A percentile compares a stretch with the other conserved stretches of the same genome.
Conservation (phyloP, 2,888 invertebrate species). For the Podabrus alpinus region DNA sequence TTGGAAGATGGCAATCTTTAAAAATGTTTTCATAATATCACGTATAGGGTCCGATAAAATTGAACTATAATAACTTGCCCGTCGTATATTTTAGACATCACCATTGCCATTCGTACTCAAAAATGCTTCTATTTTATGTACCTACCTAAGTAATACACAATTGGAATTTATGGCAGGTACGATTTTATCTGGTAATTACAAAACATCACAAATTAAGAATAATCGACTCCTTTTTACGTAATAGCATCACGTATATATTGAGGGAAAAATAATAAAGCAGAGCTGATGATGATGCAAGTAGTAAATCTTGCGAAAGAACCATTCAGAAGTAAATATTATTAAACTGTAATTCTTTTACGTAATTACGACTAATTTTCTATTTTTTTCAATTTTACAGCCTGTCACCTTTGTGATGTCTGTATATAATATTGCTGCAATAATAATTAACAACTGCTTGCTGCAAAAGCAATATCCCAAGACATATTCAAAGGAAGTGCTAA, state of each 20-base stretch:
- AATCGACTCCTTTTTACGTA: neutral
- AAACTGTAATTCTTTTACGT: neutral
- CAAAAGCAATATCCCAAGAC: neutral
- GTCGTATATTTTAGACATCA: slow-evolving; percentile 46
- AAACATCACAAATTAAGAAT: neutral
- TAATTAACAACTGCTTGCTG: neutral
- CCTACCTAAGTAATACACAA: neutral
- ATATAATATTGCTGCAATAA: neutral
- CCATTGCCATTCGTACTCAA: slow-evolving; percentile 37
- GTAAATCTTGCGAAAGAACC: neutral
- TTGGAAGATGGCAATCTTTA: slow-evolving; percentile 40
- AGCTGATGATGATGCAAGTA: neutral
- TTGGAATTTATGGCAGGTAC: neutral
- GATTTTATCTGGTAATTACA: neutral
- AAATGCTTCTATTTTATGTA: slow-evolving; percentile 14
- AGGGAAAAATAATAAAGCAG: neutral
- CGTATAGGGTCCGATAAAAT: slow-evolving; percentile 45
- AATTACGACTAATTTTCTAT: neutral
- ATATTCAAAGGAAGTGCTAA: neutral
- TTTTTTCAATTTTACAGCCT: neutral
- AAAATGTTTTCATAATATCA: slow-evolving; percentile 46
- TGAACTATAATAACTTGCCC: slow-evolving; percentile 50
- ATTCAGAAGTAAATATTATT: neutral
- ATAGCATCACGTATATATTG: neutral
- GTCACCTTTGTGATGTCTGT: neutral